Conservation (phyloP, 2,113 vertebrate species). For the Clarias magur region DNA sequence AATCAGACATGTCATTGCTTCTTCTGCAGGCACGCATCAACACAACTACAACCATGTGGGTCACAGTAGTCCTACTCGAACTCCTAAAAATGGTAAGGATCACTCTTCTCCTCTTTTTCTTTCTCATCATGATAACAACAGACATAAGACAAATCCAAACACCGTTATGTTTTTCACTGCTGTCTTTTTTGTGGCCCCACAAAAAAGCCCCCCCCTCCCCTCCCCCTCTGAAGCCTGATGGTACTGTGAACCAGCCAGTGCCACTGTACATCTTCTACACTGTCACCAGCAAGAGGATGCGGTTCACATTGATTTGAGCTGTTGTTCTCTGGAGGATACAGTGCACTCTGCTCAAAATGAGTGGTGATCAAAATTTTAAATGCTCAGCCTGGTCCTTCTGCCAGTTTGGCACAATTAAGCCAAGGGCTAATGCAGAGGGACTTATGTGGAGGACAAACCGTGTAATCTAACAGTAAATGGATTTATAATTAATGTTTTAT, state of each 20-base stretch:
- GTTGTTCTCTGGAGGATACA: slow-evolving; percentile 28
- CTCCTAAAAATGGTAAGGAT: slow-evolving; percentile 93
- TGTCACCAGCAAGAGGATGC: background rate
- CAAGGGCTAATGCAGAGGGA: background rate
- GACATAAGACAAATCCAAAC: slow-evolving; percentile 3
- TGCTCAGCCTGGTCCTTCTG: background rate
- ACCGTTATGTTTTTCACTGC: background rate
- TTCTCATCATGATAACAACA: background rate
- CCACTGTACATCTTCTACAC: slow-evolving; percentile 11
- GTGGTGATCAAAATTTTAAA: slow-evolving; percentile 23
- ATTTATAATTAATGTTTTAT: background rate
- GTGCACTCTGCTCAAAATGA: slow-evolving; percentile 10
- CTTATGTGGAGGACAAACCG: background rate
- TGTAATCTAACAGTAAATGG: background rate
- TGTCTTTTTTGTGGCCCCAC: slow-evolving; percentile 4
- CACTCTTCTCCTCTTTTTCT: slow-evolving; percentile 14
- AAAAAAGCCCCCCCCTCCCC: too few relatives aligned
- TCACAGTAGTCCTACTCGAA: slow-evolving; percentile 89
- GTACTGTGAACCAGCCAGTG: slow-evolving; percentile 20
- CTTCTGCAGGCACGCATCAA: slow-evolving; percentile 90
- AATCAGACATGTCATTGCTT: slow-evolving; percentile 67
- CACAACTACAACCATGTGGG: slow-evolving; percentile 93
- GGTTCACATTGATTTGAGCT: slow-evolving; percentile 38
- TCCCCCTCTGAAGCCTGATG: background rate
- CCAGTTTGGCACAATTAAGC: background rate